phyloP scores from a whole-genome alignment of 2,113 vertebrate species.

The Mustelus asterias region DNA sequence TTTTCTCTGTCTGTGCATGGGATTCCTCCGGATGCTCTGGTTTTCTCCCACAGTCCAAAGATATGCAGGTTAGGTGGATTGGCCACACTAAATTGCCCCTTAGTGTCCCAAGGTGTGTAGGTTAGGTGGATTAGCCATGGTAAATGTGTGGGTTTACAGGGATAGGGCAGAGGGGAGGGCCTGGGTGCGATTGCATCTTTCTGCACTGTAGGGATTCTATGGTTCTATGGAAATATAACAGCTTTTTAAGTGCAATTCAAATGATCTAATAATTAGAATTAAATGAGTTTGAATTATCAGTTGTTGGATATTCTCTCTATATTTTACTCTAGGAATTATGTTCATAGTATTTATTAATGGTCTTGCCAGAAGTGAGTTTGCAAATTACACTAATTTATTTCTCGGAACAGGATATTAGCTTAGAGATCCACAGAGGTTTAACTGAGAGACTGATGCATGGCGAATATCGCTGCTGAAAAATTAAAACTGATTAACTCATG shows the following conservation, averaged over 20 bases:
- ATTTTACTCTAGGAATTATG: not conserved
- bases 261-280: not conserved
- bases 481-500: not conserved
- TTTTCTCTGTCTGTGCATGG: no score
- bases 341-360: not conserved
- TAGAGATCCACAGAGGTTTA: not conserved
- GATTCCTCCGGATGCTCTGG: no score
- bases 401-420: not conserved
- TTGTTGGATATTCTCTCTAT: not conserved
- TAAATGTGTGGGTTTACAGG: no score
- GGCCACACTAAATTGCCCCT: no score
- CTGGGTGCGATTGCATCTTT: no score
- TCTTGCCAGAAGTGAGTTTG: not conserved
- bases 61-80: no score
- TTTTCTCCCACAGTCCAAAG: no score
- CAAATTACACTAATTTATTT: not conserved
- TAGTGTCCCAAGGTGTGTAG: no score
- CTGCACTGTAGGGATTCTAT: no score
- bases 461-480: not conserved
- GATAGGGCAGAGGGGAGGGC: no score
- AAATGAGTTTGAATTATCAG: not conserved
- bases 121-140: no score
- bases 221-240: not conserved
- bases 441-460: not conserved
- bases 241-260: not conserved